These are phyloP conservation scores for Eunapius fragilis DNA, from an alignment of 37 sponge, comb jelly and placozoan genomes.

Conservation along the genomic window DNA sequence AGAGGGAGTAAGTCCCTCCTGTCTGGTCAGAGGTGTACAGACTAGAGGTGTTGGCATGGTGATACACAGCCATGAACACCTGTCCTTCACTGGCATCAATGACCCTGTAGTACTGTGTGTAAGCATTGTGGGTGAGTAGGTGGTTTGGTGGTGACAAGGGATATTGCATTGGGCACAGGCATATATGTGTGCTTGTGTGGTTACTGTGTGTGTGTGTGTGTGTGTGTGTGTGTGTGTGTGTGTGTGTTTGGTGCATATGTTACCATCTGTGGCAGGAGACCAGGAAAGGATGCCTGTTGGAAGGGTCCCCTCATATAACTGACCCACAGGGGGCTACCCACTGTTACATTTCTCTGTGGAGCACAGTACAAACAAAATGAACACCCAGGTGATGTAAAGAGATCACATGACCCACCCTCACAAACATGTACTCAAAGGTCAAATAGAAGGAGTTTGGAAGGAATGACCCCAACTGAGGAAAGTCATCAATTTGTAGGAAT, in stretches of 20 bases:
- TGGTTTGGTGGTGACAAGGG: too few relatives aligned
- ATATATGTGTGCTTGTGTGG: neutral
- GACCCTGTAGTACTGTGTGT: constrained; percentile 69
- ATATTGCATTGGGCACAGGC: neutral
- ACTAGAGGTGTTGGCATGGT: constrained; percentile 71
- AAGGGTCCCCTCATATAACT: constrained; percentile 33
- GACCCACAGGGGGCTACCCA: constrained; percentile 63
- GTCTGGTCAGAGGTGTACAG: constrained; percentile 83
- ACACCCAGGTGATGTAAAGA: neutral
- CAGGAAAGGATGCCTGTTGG: constrained; percentile 23
- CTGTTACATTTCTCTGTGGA: constrained; percentile 15
- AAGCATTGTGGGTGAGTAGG: too few relatives aligned
- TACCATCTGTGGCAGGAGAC: neutral
- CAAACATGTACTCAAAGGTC: constrained; percentile 57
- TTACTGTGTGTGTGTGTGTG: neutral
- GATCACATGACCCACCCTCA: constrained; percentile 36
- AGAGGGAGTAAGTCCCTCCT: constrained; percentile 76
- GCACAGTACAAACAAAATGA: neutral
- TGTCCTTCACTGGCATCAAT: constrained; percentile 89
- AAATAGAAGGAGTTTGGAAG: constrained; percentile 32
- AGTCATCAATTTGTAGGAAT: neutral
- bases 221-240: neutral
- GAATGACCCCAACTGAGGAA: constrained; percentile 24
- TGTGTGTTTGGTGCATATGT: neutral
- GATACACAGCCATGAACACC: constrained; percentile 89